Evolutionary conservation across 2,797 vertebrate species (phyloP), one percentile per base, ranked within the genome.

Genomic region (Enoplosus armatus): DNA sequence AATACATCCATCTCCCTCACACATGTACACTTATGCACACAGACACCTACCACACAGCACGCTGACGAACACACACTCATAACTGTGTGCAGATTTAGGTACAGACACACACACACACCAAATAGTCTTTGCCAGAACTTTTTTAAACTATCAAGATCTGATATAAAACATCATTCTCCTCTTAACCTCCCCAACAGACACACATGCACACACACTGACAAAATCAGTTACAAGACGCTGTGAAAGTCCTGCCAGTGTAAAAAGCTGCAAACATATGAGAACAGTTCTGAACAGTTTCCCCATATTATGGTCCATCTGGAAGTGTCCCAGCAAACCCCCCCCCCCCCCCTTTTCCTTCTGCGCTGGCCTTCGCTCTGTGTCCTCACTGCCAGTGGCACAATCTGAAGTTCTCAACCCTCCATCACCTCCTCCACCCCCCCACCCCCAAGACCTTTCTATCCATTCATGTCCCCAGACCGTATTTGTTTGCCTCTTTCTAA

Each of bases 221-320:
- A 83, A 89, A 82, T 87, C 88, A 82, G 83, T 87, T 86, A 89
- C 84, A 88, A 81, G 82, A 43, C 69, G 83, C 69, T 89, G 75
- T 86, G 81, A 90, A 89, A 84, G 72, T 82, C 78, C 80, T 90
- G 86, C 87, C 87, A 88, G 82, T 82, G 69, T 87, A 81, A 91
- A 87, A 93, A 85, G 83, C 74, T 91, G 86, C 85, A 91, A 90
- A 92, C 86, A 94, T 80, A 89, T 90, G 83, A 89, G 82, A 89
- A 87, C 83, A 92, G 85, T 83, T 82, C 82, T 82, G 84, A 90
- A 82, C 86, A 91, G 85, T 90, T 89, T 92, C 84, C 85, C 86
- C 81, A 91, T 83, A 89, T 90, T 90, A 85, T 86, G 78, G 72
- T 89, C 89, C 87, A 91, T 91, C 91, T 92, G 90, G 88, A 91